These are phyloP conservation scores for Nephotettix cincticeps DNA, from an alignment of 1,140 invertebrate species.

Conservation along the genomic window DNA sequence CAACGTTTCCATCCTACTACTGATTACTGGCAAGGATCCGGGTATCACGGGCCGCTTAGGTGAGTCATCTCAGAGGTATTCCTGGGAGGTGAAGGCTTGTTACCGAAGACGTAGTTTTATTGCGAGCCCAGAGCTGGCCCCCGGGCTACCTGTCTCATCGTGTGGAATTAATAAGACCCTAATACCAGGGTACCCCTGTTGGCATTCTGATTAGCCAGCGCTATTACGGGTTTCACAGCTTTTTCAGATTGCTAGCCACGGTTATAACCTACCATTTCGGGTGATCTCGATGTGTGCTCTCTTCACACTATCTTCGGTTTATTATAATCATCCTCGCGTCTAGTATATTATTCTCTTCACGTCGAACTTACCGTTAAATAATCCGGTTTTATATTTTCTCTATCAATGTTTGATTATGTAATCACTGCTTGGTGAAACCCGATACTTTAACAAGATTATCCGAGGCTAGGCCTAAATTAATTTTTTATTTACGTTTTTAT, in stretches of 20 bases:
- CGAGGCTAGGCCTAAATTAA: no score
- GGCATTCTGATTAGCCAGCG: not conserved
- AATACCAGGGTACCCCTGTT: not conserved
- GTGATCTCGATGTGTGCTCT: not conserved
- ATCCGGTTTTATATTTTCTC: no score
- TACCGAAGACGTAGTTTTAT: not conserved
- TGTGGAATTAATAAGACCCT: conserved; percentile 9
- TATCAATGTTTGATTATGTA: no score
- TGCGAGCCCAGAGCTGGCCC: not conserved
- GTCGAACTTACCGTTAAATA: no score
- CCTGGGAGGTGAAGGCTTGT: not conserved
- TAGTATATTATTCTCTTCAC: no score
- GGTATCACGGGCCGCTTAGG: no score
- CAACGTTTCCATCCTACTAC: no score
- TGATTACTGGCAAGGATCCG: no score
- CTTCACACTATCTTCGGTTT: not conserved
- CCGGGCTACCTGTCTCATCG: not conserved
- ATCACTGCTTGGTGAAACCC: no score
- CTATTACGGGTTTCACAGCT: conserved; percentile 4
- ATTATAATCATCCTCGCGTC: no score
- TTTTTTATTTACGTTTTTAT: no score
- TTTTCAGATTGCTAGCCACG: not conserved
- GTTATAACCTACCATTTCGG: not conserved
- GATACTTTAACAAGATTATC: no score
- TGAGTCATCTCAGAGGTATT: conserved; percentile 1